Base-by-base conservation (phyloP, 2,113 vertebrate species). In the Scomber japonicus region DNA sequence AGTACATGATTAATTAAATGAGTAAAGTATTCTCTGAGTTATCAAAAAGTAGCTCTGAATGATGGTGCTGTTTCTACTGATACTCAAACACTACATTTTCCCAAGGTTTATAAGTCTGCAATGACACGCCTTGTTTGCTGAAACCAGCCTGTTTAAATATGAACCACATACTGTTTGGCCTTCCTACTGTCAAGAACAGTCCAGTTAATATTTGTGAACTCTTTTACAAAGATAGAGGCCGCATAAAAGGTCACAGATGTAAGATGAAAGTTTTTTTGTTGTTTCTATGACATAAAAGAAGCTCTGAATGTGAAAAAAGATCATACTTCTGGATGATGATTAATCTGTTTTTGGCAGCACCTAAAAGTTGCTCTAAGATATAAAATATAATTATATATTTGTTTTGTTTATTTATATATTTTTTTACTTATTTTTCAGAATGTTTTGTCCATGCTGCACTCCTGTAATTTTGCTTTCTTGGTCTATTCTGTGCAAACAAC, bases 61-160 rank as follows among this genome's bases (percentile, higher is more conserved):
- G 21, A 16, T 6, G 10, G 17, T 16, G 8, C 16, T 35, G 5
- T 30, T 19, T 45, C 4, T 3, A 17, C 19, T n/a, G 21, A 44
- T 60, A 24, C 13, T 54, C 11, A 40, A 40, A 40, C 8, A 40
- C 2, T 9, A 40, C 35, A 9, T 15, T 48, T 40, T 40, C 35
- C 5, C 54, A 55, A 64, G 50, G 59, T n/a, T 45, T 3, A 45
- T 21, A 27, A 11, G 6, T 59, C 21, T 12, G 24, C 24, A 40
- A 11, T 31, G 19, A 5, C 17, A 44, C 21, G 44, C 53, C 54
- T 24, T 64, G 40, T 77, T 56, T 69, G 44, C 49, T 53, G 54
- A 56, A 56, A 71, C 6, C 57, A 53, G 31, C 11, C 24, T 78
- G 61, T 78, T 84, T 69, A 60, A 78, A 78, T 21, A 53, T 49